phyloP scores from a whole-genome alignment of 2,888 invertebrate species.

The Trichacis sp. region DNA sequence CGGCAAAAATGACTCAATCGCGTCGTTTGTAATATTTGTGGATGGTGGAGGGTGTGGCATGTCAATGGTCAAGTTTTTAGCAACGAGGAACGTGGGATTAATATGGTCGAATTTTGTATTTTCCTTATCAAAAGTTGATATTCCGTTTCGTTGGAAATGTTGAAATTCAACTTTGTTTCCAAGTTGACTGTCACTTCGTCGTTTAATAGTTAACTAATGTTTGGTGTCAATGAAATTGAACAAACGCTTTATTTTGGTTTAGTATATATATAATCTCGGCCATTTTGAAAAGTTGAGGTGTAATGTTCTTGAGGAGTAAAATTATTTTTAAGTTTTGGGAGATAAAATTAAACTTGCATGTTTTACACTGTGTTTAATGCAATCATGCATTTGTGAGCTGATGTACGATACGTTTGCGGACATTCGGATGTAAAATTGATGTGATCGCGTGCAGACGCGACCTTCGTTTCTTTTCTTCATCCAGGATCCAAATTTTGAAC shows the following conservation, averaged over 20 bases:
- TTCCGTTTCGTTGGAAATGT: too few relatives aligned
- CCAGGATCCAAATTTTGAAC: neutral
- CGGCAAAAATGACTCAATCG: neutral
- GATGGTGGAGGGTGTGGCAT: neutral
- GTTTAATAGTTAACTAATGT: too few relatives aligned
- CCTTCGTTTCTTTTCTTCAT: neutral
- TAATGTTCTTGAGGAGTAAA: neutral
- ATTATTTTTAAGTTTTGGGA: neutral
- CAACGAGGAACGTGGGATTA: neutral
- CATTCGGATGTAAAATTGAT: slow-evolving; percentile 1
- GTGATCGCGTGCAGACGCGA: neutral
- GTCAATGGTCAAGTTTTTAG: neutral
- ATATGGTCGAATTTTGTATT: neutral
- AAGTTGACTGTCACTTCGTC: too few relatives aligned
- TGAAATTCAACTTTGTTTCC: too few relatives aligned
- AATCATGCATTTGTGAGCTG: neutral
- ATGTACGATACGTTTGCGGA: neutral
- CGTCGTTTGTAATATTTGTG: neutral
- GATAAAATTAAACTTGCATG: neutral
- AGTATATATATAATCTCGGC: too few relatives aligned
- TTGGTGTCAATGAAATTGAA: neutral
- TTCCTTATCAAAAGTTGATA: too few relatives aligned
- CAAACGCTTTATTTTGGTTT: neutral
- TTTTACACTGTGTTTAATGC: neutral
- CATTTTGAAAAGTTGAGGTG: too few relatives aligned